Percentiles rank a stretch among this genome's conserved stretches.
Evolutionary conservation across 2,797 vertebrate species (phyloP).

Genomic region (Ficedula albicollis): DNA sequence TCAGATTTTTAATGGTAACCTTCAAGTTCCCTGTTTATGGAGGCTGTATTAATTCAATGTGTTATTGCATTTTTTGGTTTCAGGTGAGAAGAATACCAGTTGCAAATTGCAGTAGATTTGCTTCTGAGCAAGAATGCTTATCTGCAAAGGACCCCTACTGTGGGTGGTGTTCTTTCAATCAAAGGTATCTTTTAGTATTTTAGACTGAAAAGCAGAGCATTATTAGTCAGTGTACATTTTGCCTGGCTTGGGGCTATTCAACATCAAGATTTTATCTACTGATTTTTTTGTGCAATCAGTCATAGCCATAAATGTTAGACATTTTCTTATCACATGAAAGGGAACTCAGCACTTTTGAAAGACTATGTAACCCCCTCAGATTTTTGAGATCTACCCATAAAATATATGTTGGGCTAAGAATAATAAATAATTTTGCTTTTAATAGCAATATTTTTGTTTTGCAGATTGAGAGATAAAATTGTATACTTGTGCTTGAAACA

Average conservation of each 20-base stretch:
- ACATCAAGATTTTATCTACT: not conserved
- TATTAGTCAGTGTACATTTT: conserved; percentile 12
- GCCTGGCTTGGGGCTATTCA: not conserved
- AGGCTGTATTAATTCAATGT: not conserved
- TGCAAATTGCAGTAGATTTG: conserved; percentile 73
- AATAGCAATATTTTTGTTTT: not conserved
- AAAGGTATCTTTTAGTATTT: conserved; percentile 72
- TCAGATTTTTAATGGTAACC: conserved; percentile 13
- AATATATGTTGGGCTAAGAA: not conserved
- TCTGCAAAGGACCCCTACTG: conserved; percentile 78
- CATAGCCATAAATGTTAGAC: not conserved
- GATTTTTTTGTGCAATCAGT: not conserved
- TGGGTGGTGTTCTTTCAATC: conserved; percentile 76
- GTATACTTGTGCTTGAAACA: not conserved
- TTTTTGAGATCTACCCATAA: not conserved
- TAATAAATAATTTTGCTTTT: not conserved
- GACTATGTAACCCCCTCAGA: not conserved
- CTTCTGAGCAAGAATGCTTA: conserved; percentile 73
- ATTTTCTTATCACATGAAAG: not conserved
- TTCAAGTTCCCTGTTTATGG: not conserved
- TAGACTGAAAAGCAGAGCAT: not conserved
- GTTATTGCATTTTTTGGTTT: conserved; percentile 42
- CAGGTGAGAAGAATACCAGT: conserved; percentile 79
- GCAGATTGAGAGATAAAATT: not conserved
- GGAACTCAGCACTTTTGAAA: not conserved